Conservation (phyloP, 2,888 invertebrate genomes). For the Aelia acuminata region DNA sequence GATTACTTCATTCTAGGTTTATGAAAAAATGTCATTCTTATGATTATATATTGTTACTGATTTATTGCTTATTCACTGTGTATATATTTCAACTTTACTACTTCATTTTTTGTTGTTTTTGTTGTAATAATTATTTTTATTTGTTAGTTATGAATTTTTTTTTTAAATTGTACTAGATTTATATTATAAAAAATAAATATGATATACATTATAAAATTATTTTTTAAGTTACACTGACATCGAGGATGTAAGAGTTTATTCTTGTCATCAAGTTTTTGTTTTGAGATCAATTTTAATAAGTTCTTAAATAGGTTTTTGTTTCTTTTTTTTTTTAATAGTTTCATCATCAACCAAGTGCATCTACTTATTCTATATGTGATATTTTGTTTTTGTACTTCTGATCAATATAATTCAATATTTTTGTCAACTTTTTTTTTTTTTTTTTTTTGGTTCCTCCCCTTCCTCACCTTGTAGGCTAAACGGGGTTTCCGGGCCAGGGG, state of each 20-base stretch:
- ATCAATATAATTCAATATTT: not conserved
- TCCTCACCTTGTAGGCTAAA: no score
- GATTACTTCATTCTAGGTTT: not conserved
- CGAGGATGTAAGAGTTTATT: not conserved
- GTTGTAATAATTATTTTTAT: not conserved
- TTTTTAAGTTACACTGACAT: not conserved
- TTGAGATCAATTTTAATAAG: no score
- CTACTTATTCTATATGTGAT: not conserved
- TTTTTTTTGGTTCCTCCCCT: no score
- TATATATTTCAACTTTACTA: not conserved
- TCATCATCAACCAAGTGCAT: not conserved
- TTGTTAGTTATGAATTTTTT: not conserved
- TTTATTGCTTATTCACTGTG: not conserved
- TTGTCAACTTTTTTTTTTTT: not conserved
- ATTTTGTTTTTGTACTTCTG: conserved; percentile 9
- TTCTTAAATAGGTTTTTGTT: no score
- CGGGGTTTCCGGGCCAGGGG: no score
- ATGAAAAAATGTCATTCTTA: not conserved
- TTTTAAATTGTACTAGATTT: not conserved
- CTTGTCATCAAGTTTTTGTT: not conserved
- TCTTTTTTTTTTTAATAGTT: no score
- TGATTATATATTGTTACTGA: not conserved
- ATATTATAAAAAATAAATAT: not conserved
- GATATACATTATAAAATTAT: not conserved
- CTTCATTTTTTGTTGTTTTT: not conserved